Evolutionary conservation across 2,113 vertebrate genomes (phyloP), one percentile per base, ranked within the genome.

Genomic region (Hyperoodon ampullatus): DNA sequence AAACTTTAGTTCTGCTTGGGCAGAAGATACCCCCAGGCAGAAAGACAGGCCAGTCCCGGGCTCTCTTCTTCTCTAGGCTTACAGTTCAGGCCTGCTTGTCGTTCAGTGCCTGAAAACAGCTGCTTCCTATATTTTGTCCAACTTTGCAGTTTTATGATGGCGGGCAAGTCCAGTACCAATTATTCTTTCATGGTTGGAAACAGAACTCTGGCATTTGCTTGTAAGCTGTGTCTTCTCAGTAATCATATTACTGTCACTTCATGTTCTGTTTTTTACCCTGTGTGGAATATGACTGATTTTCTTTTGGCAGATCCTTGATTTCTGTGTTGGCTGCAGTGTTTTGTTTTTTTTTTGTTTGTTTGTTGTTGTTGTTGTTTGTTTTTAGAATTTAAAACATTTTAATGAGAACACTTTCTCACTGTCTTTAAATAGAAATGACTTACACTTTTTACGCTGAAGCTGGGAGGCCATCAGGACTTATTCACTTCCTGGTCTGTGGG

Each of bases 401-500:
- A 97, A 95, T 86, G 26, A 97, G 81, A 96, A 93, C 33, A 82
- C 21, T 74, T 87, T 88, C 53, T 96, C 68, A 83, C 13, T 58
- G 53, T 66, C 6, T 77, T 93, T 77, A 93, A 93, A 88, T 44
- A 89, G 70, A 71, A 83, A 35, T 3, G 24, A 86, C n/a, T 35
- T 82, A 33, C 15, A 21, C 7, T 50, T 66, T 84, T 30, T 16
- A 85, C 70, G 11, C 12, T 58, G 72, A 39, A 84, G 50, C 33
- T 55, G 30, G 23, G 58, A 16, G 39, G 78, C 42, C 15, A 19
- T 96, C 53, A 96, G 66, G 90, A 81, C 71, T 95, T 88, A 4
- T 30, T 8, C 2, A 97, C 82, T 80, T 99, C 98, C 80, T 98
- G 97, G 18, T 99, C 98, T 44, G 87, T 53, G 97, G 99, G 96